Base-by-base conservation (phyloP, 1,140 invertebrate genomes). In the Homalodisca vitripennis region DNA sequence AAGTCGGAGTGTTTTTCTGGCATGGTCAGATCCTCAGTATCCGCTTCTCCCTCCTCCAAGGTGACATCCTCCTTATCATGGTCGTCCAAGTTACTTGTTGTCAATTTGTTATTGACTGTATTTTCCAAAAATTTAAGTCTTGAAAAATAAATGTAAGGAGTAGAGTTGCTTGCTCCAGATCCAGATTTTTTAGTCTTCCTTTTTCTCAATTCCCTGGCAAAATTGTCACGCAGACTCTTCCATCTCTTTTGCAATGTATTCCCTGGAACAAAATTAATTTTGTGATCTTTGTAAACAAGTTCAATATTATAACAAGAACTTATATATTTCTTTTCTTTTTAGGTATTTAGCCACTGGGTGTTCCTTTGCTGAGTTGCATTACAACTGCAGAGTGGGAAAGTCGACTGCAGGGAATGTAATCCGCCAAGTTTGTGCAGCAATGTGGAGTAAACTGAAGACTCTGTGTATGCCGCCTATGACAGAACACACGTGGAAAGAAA, bases 301-400 rank as follows among this genome's bases (percentile, higher is more conserved):
- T n/a, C n/a, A n/a, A n/a, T n/a, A n/a, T n/a, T n/a, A n/a, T n/a
- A n/a, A n/a, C n/a, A n/a, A n/a, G n/a, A n/a, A n/a, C n/a, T n/a
- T n/a, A n/a, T n/a, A n/a, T n/a, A n/a, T n/a, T n/a, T n/a, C n/a
- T n/a, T n/a, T n/a, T 20, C 20, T 53, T 60, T 60, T 60, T n/a
- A 60, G 55, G 55, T 60, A 27, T 24, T 24, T 60, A 30, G 55
- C 55, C 6, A 60, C 55, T 6, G 55, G 55, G 29, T 60, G 55
- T 24, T 60, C 55, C 24, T 22, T 10, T 13, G 3, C 14, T 13
- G 14, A 13, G 27, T 26, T 60, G 3, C 55, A 60, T 29, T 60
- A 22, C 55, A 13, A 60, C 14, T 60, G 29, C 24, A 13, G 55
- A 22, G 14, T 60, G 27, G 55, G 55, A 22, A 60, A 24, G 29